These are phyloP conservation scores for Nomada fucata DNA, from an alignment of 2,888 invertebrate genomes.

Conservation along the genomic window DNA sequence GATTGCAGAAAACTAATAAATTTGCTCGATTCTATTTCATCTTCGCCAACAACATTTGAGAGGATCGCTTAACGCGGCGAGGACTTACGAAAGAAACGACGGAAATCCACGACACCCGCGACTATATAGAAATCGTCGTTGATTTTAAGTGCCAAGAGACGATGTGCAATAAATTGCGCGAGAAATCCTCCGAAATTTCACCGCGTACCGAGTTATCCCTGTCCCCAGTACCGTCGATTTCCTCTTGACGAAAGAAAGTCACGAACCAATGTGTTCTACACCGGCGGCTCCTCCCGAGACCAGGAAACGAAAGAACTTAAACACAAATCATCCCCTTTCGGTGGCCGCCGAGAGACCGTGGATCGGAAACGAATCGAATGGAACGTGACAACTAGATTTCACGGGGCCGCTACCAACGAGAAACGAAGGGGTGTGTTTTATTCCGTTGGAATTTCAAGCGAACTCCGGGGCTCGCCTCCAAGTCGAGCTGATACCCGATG, in stretches of 20 bases:
- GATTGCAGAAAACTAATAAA: too few relatives aligned
- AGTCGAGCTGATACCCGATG: conserved; percentile 63
- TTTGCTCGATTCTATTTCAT: too few relatives aligned
- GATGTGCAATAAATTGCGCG: not conserved
- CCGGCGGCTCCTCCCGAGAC: conserved; percentile 5
- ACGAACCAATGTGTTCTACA: conserved; percentile 28
- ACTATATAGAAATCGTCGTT: not conserved
- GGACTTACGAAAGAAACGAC: too few relatives aligned
- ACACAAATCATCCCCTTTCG: conserved; percentile 55
- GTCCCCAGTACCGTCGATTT: not conserved
- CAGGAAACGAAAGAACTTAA: conserved; percentile 49
- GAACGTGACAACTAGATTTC: conserved; percentile 64
- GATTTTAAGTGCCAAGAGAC: not conserved
- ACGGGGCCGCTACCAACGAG: conserved; percentile 49
- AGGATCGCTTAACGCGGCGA: too few relatives aligned
- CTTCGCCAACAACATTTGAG: too few relatives aligned
- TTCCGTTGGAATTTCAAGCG: conserved; percentile 58
- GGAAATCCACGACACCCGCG: not conserved
- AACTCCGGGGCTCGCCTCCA: conserved; percentile 23
- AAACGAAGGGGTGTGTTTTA: conserved; percentile 47
- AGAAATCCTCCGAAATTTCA: conserved; percentile 1
- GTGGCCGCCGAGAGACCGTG: conserved; percentile 27
- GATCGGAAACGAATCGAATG: conserved; percentile 64
- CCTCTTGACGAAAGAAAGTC: conserved; percentile 19
- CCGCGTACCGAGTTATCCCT: not conserved